These are phyloP conservation scores for Pipistrellus kuhlii DNA, from an alignment of 2,797 vertebrate genomes.

Conservation along the genomic window DNA sequence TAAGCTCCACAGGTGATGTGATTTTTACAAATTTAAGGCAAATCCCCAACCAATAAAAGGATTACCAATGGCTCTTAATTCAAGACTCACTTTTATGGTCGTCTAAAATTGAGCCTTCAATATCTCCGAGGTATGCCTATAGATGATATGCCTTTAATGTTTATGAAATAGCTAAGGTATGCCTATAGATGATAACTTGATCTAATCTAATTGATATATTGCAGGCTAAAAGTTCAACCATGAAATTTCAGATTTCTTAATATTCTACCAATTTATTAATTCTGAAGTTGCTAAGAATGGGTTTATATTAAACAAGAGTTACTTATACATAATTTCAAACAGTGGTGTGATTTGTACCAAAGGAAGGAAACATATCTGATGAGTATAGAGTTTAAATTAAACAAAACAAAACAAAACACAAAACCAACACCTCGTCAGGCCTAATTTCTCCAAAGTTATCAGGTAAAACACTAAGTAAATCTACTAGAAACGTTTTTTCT, in stretches of 20 bases:
- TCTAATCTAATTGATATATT: background rate
- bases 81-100: background rate
- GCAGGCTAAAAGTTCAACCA: constrained; percentile 13
- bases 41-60: background rate
- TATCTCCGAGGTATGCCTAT: background rate
- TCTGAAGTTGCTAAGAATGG: background rate
- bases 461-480: constrained; percentile 36
- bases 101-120: background rate
- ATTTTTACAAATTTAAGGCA: background rate
- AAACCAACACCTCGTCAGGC: background rate
- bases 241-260: constrained; percentile 28
- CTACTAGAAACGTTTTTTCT: background rate
- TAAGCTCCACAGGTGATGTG: background rate
- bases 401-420: background rate
- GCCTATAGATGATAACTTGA: background rate
- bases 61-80: background rate
- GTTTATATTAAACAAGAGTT: constrained; percentile 33
- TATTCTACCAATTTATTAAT: constrained; percentile 4
- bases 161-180: too few relatives aligned
- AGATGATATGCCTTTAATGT: too few relatives aligned
- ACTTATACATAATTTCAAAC: constrained; percentile 35
- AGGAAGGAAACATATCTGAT: background rate
- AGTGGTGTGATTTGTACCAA: background rate
- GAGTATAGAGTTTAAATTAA: background rate
- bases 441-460: background rate